Percentiles rank a stretch among this genome's conserved stretches.
These are phyloP conservation scores for Epizoanthus stellaris DNA, from an alignment of 92 coral and sea anemone species.

Conservation along the genomic window DNA sequence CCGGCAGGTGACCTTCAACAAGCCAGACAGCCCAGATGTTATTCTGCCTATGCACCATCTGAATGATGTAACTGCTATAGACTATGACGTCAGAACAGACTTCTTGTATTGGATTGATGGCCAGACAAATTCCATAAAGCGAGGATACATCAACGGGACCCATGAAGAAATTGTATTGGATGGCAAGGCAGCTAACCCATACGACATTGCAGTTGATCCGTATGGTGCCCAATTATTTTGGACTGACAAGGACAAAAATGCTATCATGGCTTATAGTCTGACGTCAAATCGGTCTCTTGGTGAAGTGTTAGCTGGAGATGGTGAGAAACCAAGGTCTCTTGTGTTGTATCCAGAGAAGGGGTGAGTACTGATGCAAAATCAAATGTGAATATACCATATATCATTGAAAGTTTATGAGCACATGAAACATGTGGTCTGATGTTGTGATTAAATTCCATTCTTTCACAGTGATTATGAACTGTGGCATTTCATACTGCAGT, in stretches of 20 bases:
- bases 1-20: slow-evolving; percentile 79
- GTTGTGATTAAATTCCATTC: too few relatives aligned
- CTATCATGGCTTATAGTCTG: slow-evolving; percentile 89
- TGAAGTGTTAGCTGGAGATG: slow-evolving; percentile 52
- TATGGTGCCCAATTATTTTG: slow-evolving; percentile 89
- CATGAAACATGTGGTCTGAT: background rate
- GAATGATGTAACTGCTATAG: slow-evolving; percentile 73
- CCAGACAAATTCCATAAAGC: slow-evolving; percentile 46
- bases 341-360: slow-evolving; percentile 91
- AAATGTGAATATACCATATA: background rate
- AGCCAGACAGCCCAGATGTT: slow-evolving; percentile 83
- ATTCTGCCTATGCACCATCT: slow-evolving; percentile 70
- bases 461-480: too few relatives aligned
- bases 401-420: background rate
- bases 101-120: slow-evolving; percentile 90
- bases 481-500: too few relatives aligned
- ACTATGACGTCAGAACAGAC: slow-evolving; percentile 82
- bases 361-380: slow-evolving; percentile 47
- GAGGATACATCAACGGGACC: slow-evolving; percentile 82
- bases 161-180: slow-evolving; percentile 16
- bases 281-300: slow-evolving; percentile 58
- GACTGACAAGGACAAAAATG: slow-evolving; percentile 77
- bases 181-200: slow-evolving; percentile 55
- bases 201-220: slow-evolving; percentile 90
- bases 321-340: slow-evolving; percentile 74